Evolutionary conservation across 2,113 vertebrate species (phyloP).

Genomic region (Forbesichthys agassizii): DNA sequence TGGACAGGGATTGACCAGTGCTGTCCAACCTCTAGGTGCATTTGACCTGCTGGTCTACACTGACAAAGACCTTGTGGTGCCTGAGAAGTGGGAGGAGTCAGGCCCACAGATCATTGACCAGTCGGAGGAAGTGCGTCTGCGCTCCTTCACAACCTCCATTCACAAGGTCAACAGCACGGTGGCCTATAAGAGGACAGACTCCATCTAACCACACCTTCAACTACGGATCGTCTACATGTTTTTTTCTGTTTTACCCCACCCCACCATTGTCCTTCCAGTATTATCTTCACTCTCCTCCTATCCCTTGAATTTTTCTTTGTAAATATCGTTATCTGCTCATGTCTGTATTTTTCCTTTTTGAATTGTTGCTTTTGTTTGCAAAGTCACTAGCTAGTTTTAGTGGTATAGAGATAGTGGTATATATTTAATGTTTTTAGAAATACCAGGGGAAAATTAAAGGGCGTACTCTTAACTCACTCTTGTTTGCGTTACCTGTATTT

Average conservation of each 20-base stretch:
- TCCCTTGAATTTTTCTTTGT: conserved; percentile 23
- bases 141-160: conserved; percentile 94
- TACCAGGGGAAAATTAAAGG: conserved; percentile 27
- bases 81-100: conserved; percentile 95
- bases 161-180: conserved; percentile 94
- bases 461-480: conserved; percentile 20
- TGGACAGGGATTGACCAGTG: not conserved
- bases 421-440: conserved; percentile 41
- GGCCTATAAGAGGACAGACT: conserved; percentile 86
- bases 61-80: conserved; percentile 89
- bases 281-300: not conserved
- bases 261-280: conserved; percentile 11
- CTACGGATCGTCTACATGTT: not conserved
- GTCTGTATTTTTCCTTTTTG: not conserved
- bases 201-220: conserved; percentile 35
- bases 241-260: not conserved
- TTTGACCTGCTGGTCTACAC: conserved; percentile 97
- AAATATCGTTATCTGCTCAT: conserved; percentile 39
- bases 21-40: conserved; percentile 79
- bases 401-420: conserved; percentile 18
- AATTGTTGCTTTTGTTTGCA: not conserved
- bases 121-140: conserved; percentile 91
- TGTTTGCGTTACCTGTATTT: too few species aligned
- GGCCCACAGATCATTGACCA: conserved; percentile 91
- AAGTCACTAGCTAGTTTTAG: conserved; percentile 44